A percentile compares a stretch with the other conserved stretches of the same genome.
These are phyloP conservation scores for Picathartes gymnocephalus DNA, from an alignment of 2,113 vertebrate genomes.

Conservation along the genomic window DNA sequence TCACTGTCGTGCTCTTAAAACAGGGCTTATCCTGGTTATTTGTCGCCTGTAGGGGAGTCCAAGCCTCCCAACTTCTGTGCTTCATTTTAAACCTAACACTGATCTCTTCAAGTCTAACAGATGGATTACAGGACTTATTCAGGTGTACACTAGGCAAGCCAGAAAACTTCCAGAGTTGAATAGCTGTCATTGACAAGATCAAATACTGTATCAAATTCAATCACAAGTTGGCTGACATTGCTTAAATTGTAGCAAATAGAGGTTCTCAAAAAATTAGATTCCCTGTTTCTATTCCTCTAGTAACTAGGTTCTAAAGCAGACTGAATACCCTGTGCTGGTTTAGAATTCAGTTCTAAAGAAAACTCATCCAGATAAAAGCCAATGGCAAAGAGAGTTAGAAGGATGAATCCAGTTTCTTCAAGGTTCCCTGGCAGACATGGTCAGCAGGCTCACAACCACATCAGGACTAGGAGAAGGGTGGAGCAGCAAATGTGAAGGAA, in stretches of 20 bases:
- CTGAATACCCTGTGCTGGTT: slow-evolving; percentile 42
- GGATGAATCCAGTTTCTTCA: slow-evolving; percentile 1
- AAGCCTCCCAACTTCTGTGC: neutral
- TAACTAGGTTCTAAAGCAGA: neutral
- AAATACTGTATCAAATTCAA: neutral
- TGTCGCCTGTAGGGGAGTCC: neutral
- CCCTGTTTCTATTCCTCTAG: slow-evolving; percentile 20
- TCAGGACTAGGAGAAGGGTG: neutral
- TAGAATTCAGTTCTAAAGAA: slow-evolving; percentile 36
- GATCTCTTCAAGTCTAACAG: neutral
- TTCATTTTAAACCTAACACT: neutral
- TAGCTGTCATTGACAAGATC: neutral
- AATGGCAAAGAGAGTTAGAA: neutral
- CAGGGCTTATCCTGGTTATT: neutral
- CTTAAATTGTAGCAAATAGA: neutral
- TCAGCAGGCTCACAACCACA: neutral
- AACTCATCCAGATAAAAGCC: slow-evolving; percentile 16
- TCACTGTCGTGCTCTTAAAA: neutral
- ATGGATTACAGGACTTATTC: neutral
- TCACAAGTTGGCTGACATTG: neutral
- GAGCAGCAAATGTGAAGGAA: neutral
- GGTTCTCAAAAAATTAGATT: neutral
- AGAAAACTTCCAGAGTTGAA: neutral
- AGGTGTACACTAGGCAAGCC: neutral
- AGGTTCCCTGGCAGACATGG: neutral